These are phyloP conservation scores for Vulpes vulpes DNA, from an alignment of 2,113 vertebrate genomes.

Conservation along the genomic window DNA sequence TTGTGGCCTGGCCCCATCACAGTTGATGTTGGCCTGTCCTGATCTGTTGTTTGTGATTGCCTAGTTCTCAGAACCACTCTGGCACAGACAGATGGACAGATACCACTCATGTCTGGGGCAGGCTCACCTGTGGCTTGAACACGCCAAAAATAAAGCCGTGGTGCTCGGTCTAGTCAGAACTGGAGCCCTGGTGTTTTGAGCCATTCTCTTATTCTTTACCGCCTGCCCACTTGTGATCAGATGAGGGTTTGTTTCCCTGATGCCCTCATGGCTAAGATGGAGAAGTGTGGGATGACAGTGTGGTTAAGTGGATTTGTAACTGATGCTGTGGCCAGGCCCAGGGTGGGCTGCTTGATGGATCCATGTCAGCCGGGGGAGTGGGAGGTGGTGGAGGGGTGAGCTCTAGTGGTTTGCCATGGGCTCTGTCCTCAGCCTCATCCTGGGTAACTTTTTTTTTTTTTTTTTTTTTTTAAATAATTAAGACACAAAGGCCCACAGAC, in stretches of 20 bases:
- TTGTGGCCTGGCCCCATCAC: neutral
- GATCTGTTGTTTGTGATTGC: neutral
- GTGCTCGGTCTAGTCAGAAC: conserved; percentile 44
- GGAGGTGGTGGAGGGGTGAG: neutral
- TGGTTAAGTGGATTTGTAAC: conserved; percentile 67
- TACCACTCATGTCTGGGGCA: conserved; percentile 37
- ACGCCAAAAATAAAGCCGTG: conserved; percentile 65
- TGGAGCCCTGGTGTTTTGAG: neutral
- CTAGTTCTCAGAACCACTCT: conserved; percentile 43
- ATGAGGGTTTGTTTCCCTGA: conserved; percentile 49
- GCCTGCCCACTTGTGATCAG: conserved; percentile 48
- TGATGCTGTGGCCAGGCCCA: conserved; percentile 14
- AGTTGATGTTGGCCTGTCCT: neutral
- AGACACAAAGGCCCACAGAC: conserved; percentile 3
- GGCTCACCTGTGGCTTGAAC: conserved; percentile 70
- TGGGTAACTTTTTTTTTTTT: neutral
- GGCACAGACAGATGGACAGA: conserved; percentile 71
- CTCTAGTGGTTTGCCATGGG: conserved; percentile 17
- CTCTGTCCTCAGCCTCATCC: neutral
- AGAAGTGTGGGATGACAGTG: conserved; percentile 33
- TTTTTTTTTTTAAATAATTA: conserved; percentile 36
- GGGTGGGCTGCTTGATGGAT: conserved; percentile 17
- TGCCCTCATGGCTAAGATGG: conserved; percentile 17
- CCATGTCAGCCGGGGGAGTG: neutral
- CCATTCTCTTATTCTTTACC: neutral